phyloP scores from a whole-genome alignment of 2,113 vertebrate genomes.

The Euleptes europaea region DNA sequence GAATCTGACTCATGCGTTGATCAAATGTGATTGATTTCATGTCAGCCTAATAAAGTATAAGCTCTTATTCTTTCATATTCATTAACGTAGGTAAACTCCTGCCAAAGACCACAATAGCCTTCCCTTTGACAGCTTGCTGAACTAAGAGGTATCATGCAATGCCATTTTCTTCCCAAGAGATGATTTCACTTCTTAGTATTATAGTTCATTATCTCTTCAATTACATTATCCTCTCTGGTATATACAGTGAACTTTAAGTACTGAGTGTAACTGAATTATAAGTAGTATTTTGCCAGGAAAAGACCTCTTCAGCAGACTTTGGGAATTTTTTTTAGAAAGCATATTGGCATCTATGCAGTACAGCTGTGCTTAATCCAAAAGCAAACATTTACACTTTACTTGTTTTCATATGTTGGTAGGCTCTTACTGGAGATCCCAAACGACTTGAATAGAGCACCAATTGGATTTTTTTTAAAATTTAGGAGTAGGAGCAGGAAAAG shows the following conservation, averaged over 20 bases:
- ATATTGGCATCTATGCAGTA: not conserved
- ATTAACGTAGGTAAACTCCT: constrained; percentile 54
- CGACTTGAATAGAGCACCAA: not conserved
- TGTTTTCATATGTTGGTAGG: not conserved
- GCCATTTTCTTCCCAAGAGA: constrained; percentile 47
- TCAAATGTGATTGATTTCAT: constrained; percentile 52
- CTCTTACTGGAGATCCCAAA: not conserved
- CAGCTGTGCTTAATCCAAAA: not conserved
- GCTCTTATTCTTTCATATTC: constrained; percentile 58
- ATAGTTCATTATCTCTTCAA: constrained; percentile 53
- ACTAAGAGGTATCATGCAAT: constrained; percentile 49
- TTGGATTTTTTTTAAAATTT: not conserved
- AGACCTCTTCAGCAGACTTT: constrained; percentile 15
- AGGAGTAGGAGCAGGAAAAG: too few relatives aligned
- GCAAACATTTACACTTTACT: not conserved
- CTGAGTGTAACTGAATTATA: not conserved
- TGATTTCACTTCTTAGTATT: constrained; percentile 41
- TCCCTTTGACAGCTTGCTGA: constrained; percentile 50
- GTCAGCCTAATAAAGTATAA: constrained; percentile 58
- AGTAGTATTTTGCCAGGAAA: constrained; percentile 1
- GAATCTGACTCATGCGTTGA: constrained; percentile 43
- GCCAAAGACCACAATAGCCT: constrained; percentile 49
- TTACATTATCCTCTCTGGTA: constrained; percentile 7
- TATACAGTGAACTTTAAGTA: not conserved
- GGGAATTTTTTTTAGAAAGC: not conserved